Evolutionary conservation across 2,113 vertebrate species (phyloP), one percentile per base, ranked within the genome.

Genomic region (Muntiacus reevesi): DNA sequence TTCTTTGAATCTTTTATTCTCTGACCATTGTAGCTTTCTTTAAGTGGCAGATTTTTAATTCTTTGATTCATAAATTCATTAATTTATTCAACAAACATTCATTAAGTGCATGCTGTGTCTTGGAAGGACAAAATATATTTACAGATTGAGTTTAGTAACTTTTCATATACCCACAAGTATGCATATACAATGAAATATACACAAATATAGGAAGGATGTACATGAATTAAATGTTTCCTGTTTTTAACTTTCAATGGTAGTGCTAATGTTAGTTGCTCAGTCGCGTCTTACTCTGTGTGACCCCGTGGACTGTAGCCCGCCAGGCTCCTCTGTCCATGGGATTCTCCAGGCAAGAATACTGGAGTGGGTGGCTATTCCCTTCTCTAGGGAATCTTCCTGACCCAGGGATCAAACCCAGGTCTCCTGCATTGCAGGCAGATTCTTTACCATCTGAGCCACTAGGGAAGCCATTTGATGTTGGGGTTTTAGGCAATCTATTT

Each of bases 241-340:
- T 33, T 81, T 87, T 92, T 62, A 60, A 17, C 16, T 57, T 30
- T 89, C 81, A 14, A n/a, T 45, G 9, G 64, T 36, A 71, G n/a
- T 12, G 0, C 36, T 12, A 12, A 5, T 23, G 19, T 40, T 23
- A 71, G 67, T 40, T 3, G 1, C n/a, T 71, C 19, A 6, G 19
- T 23, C 0, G 2, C 23, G 19, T 71, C n/a, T 2, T 5, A 71
- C 67, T 40, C 67, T 71, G 12, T 71, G 67, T 12, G 67, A 71
- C 67, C n/a, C n/a, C 19, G 0, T 6, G n/a, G n/a, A 40, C 67
- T 12, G 19, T 12, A 12, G 67, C 67, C 67, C 19, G 11, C 67
- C 21, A 40, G 67, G 67, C 19, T 74, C 67, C 11, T 40, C 67
- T 40, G 67, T 74, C 19, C 67, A 74, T 25, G 36, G 21, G 36